phyloP scores from a whole-genome alignment of 2,888 invertebrate genomes.

The Aphodius sticticus region DNA sequence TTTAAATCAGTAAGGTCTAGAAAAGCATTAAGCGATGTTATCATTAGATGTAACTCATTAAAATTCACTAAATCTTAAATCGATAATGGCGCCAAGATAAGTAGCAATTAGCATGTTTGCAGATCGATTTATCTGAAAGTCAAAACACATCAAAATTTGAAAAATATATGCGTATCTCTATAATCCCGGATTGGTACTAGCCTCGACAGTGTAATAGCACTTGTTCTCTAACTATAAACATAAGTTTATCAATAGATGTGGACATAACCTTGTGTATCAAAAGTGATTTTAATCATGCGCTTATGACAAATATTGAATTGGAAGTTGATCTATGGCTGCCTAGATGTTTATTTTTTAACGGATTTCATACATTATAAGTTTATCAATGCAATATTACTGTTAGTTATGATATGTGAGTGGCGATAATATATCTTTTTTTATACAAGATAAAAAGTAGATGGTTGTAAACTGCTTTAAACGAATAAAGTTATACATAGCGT shows the following conservation, averaged over 20 bases:
- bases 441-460: neutral
- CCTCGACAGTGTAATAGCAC: neutral
- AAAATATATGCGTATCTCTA: neutral
- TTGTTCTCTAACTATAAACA: neutral
- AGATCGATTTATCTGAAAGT: neutral
- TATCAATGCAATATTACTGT: neutral
- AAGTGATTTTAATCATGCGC: neutral
- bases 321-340: neutral
- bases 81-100: constrained; percentile 4
- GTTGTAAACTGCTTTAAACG: neutral
- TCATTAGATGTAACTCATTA: neutral
- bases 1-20: too few species aligned
- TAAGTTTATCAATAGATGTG: neutral
- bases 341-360: neutral
- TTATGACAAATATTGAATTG: constrained; percentile 4
- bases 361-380: neutral
- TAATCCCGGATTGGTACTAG: neutral
- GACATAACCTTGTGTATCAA: neutral
- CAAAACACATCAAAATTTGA: neutral
- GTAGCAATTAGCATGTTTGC: neutral
- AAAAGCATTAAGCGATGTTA: neutral
- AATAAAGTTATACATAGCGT: neutral
- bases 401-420: neutral
- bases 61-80: neutral
- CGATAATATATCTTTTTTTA: neutral